These are phyloP conservation scores for Danio kyathit DNA, from an alignment of 2,797 vertebrate genomes.

Conservation along the genomic window DNA sequence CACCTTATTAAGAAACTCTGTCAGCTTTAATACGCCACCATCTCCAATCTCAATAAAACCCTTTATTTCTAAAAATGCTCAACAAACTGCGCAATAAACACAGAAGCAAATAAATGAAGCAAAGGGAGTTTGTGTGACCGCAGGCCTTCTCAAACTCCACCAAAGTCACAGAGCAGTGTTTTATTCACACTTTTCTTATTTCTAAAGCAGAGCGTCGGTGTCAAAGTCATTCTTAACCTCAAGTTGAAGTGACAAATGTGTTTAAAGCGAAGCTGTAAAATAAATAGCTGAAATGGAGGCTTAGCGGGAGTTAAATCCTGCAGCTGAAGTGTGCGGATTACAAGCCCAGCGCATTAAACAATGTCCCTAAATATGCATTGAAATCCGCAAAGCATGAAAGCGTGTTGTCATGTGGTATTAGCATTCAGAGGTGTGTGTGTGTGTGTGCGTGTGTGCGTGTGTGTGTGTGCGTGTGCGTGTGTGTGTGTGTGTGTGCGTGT, in stretches of 20 bases:
- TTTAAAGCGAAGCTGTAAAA: conserved; percentile 79
- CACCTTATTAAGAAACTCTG: no score
- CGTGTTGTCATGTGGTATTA: conserved; percentile 82
- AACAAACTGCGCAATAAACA: no score
- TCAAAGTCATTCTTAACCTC: conserved; percentile 80
- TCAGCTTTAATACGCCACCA: no score
- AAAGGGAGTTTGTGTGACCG: conserved; percentile 38
- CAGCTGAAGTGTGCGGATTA: conserved; percentile 80
- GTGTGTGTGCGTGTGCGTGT: no score
- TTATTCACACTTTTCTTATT: conserved; percentile 67
- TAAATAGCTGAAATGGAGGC: conserved; percentile 79
- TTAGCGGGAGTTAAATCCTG: conserved; percentile 79
- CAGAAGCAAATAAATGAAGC: no score
- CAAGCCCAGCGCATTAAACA: conserved; percentile 81
- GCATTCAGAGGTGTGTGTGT: conserved; percentile 77
- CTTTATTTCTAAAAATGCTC: no score
- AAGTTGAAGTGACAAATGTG: conserved; percentile 80
- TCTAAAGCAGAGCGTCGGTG: conserved; percentile 62
- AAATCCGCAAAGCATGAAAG: conserved; percentile 80
- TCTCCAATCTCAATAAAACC: no score
- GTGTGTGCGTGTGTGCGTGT: no score
- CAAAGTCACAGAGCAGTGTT: conserved; percentile 71
- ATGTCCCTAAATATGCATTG: conserved; percentile 82
- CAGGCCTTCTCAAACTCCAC: conserved; percentile 48
- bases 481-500: no score